Evolutionary conservation across 2,113 vertebrate species (phyloP), one percentile per base, ranked within the genome.

Genomic region (Motacilla alba): DNA sequence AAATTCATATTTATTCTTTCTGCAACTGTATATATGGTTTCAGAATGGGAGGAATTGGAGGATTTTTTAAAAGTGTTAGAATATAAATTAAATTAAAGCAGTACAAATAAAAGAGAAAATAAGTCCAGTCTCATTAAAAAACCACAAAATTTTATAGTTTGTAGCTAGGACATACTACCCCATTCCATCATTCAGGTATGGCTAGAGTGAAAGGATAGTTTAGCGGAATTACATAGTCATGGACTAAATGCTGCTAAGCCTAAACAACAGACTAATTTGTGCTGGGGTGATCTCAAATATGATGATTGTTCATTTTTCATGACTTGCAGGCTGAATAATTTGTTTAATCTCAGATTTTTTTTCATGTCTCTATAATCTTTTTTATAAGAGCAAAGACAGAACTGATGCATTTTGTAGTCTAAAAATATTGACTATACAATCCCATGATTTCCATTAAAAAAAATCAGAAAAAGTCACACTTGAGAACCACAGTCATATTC

Each of bases 81-180:
- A 60, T 28, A 43, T 7, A 89, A 83, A 76, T 60, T 13, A 80
- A 93, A 63, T 67, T 10, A 27, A 84, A 81, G 22, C 4, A 47
- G 23, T 43, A 23, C 3, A 43, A 68, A 80, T 55, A 52, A 83
- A 64, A 28, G 4, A 47, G 30, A n/a, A 74, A 23, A 60, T 1
- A 59, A n/a, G 4, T 15, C 6, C 28, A 43, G 6, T 19, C 22
- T 12, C 18, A 55, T 30, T 31, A 24, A 60, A 50, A 73, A 55
- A 2, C 2, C 1, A 1, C 17, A 60, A 80, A 14, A 30, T 64
- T 35, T 35, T 35, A 7, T 35, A 3, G 4, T 7, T n/a, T 64
- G 9, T 60, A 69, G 13, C 6, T 55, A 43, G 17, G 11, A 50
- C 10, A 27, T 86, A 22, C 30, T 73, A 33, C 8, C 11, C 9